These are phyloP conservation scores for Branchinecta sandiegonensis DNA, from an alignment of 2,888 invertebrate species.

Conservation along the genomic window DNA sequence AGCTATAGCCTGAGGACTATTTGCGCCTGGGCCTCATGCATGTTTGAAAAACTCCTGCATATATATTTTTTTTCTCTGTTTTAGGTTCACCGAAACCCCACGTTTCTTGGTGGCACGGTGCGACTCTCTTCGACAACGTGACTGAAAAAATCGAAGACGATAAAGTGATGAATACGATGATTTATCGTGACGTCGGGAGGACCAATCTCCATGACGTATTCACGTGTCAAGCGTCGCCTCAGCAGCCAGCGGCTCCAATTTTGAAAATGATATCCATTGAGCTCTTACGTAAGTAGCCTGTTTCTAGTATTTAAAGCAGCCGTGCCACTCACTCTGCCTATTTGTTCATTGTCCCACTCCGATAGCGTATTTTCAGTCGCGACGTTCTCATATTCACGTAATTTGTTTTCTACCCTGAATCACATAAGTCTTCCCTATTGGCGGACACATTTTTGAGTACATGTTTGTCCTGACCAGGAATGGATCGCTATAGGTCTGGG, in stretches of 20 bases:
- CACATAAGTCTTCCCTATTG: too few species aligned
- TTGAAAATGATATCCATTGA: slow-evolving; percentile 23
- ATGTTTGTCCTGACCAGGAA: too few species aligned
- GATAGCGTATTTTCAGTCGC: too few species aligned
- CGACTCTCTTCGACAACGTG: background rate
- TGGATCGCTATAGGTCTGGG: too few species aligned
- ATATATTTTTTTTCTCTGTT: slow-evolving; percentile 26
- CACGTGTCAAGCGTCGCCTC: slow-evolving; percentile 59
- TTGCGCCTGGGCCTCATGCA: too few species aligned
- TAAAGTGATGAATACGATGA: background rate
- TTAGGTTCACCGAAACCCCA: background rate
- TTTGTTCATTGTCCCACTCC: too few species aligned
- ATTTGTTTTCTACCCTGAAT: too few species aligned
- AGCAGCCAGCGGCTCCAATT: slow-evolving; percentile 20
- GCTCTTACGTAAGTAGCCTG: slow-evolving; percentile 20
- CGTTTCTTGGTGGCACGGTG: slow-evolving; percentile 3
- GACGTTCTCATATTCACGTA: too few species aligned
- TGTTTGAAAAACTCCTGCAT: slow-evolving; percentile 17
- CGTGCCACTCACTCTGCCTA: too few species aligned
- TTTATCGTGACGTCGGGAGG: slow-evolving; percentile 32
- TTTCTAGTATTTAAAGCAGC: too few species aligned
- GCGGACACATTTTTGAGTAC: too few species aligned
- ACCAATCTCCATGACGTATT: slow-evolving; percentile 70
- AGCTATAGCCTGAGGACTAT: too few species aligned
- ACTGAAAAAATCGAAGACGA: background rate